Base-by-base conservation (phyloP, 1,140 invertebrate genomes). In the Drosophila nasuta region DNA sequence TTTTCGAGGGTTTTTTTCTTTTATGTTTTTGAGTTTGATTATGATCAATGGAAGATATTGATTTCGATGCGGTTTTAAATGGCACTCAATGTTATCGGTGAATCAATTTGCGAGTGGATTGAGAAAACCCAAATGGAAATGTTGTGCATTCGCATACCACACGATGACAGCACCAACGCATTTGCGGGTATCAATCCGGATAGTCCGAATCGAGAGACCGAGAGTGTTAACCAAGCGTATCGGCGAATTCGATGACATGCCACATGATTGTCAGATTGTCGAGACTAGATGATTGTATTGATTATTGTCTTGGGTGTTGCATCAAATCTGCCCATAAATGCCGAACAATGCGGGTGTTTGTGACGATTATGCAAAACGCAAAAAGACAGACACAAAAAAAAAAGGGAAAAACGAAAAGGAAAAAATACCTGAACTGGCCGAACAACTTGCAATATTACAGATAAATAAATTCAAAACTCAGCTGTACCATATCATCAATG, bases 31-130 rank as follows among this genome's bases (percentile, higher is more conserved):
- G 20, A 25, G 7, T 72, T 62, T 46, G 59, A 60, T 76, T 65
- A 73, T 72, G 77, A 79, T 76, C 79, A 81, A 88, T 72, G 62
- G 59, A 76, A 65, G 65, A 82, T 82, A 83, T 83, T 79, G 81
- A 82, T 72, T 83, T 79, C 82, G 80, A 88, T 88, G 83, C 68
- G 83, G 81, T 72, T 80, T 83, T 88, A 82, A 87, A 68, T 77
- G 83, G 63, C 74, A 83, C 72, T 82, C 80, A 81, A 65, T 56
- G 49, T 33, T 79, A 74, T 81, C 77, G 62, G n/a, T 68, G 56
- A 68, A 69, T 82, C 52, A 64, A 76, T 72, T 77, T 72, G 54
- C 28, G 28, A 43, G n/a, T 7, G 25, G 75, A 75, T 86, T 82
- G 68, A 82, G 79, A 74, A 82, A 82, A 77, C n/a, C 46, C 64